Evolutionary conservation across 2,888 invertebrate species (phyloP).

Genomic region (Nineta flava): DNA sequence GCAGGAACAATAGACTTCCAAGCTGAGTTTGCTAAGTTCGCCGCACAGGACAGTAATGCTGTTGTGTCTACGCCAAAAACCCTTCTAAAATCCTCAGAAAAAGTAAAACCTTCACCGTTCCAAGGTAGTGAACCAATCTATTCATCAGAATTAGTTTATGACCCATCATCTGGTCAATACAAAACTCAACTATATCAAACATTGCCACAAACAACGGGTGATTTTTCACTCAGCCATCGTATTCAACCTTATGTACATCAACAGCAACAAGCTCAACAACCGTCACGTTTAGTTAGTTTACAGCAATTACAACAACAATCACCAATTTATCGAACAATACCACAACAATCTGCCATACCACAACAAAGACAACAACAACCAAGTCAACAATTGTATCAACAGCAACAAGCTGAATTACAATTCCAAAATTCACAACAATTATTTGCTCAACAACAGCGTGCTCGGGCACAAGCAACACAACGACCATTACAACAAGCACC

Average conservation of each 20-base stretch:
- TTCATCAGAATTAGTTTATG: conserved; percentile 61
- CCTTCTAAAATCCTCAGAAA: conserved; percentile 19
- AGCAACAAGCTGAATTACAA: conserved; percentile 49
- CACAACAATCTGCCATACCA: conserved; percentile 21
- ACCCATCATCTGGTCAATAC: conserved; percentile 61
- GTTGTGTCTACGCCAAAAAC: conserved; percentile 34
- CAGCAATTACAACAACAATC: conserved; percentile 38
- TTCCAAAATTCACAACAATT: conserved; percentile 37
- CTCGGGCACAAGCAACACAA: conserved; percentile 22
- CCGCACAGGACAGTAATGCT: conserved; percentile 43
- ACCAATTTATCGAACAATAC: conserved; percentile 34
- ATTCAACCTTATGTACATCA: conserved; percentile 58
- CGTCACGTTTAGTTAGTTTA: conserved; percentile 35
- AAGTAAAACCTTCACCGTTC: conserved; percentile 22
- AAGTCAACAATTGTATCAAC: conserved; percentile 45
- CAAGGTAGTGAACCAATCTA: conserved; percentile 47
- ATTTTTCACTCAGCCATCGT: conserved; percentile 53
- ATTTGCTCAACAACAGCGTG: conserved; percentile 29
- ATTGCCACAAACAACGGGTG: conserved; percentile 51
- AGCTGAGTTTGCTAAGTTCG: conserved; percentile 56
- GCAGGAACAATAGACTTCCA: conserved; percentile 45
- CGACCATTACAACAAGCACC: neutral
- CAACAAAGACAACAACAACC: conserved; percentile 47
- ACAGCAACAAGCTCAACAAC: conserved; percentile 25
- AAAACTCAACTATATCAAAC: conserved; percentile 63